phyloP scores from a whole-genome alignment of 2,888 invertebrate genomes.

The Apamea monoglypha region DNA sequence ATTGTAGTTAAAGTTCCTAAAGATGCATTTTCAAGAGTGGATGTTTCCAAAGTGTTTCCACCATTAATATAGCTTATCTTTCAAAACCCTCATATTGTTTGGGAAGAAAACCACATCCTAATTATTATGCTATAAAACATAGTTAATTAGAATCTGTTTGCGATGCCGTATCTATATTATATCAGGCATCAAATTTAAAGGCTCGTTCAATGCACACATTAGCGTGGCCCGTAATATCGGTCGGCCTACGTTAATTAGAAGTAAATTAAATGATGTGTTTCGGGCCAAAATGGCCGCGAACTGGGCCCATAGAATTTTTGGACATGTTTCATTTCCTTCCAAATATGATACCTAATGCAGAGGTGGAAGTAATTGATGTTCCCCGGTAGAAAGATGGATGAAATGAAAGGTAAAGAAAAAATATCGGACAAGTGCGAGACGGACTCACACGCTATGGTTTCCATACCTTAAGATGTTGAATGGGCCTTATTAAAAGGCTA shows the following conservation, averaged over 20 bases:
- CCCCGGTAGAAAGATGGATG: rapidly evolving
- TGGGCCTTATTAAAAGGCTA: neutral
- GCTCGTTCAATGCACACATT: slow-evolving; percentile 63
- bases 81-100: neutral
- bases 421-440: neutral
- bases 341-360: slow-evolving; percentile 2
- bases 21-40: neutral
- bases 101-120: slow-evolving; percentile 29
- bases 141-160: slow-evolving; percentile 36
- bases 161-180: slow-evolving; percentile 66
- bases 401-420: too few species aligned
- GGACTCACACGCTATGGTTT: neutral
- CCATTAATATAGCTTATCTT: neutral
- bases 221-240: slow-evolving; percentile 70
- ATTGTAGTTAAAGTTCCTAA: neutral
- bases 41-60: neutral
- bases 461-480: neutral
- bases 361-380: slow-evolving; percentile 1
- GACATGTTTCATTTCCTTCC: slow-evolving; percentile 7
- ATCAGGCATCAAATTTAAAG: slow-evolving; percentile 44
- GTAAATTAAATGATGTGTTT: slow-evolving; percentile 84
- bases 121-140: slow-evolving; percentile 42
- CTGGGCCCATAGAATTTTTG: slow-evolving; percentile 16
- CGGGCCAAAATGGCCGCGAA: slow-evolving; percentile 71
- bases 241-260: slow-evolving; percentile 80